phyloP scores from a whole-genome alignment of 2,888 invertebrate genomes.

The Cheilosia scutellata region DNA sequence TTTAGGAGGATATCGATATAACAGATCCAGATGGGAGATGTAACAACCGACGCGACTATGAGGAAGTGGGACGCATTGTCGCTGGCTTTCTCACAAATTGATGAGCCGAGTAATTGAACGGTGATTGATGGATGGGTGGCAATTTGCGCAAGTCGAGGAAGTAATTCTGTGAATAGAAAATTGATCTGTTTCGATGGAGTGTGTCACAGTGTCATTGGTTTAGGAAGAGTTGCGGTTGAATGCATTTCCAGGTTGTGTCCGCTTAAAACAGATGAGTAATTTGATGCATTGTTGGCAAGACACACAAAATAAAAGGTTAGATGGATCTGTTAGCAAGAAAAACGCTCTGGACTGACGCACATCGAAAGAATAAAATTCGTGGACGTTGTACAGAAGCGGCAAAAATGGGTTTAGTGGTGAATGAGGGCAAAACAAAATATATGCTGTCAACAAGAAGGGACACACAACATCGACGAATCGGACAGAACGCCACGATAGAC shows the following conservation, averaged over 20 bases:
- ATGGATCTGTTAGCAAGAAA: too few relatives aligned
- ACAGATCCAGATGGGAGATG: constrained; percentile 74
- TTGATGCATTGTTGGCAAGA: too few relatives aligned
- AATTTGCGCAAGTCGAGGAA: constrained; percentile 28
- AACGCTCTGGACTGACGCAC: too few relatives aligned
- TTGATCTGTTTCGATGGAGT: neutral
- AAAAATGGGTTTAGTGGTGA: too few relatives aligned
- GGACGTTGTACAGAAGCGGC: too few relatives aligned
- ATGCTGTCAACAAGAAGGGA: too few relatives aligned
- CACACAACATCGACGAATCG: too few relatives aligned
- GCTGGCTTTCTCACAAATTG: constrained; percentile 8
- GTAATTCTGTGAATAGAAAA: neutral
- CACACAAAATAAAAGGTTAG: too few relatives aligned
- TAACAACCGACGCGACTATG: constrained; percentile 14
- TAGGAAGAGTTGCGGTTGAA: neutral
- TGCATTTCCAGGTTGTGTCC: neutral
- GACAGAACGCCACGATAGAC: too few relatives aligned
- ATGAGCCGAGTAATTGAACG: constrained; percentile 32
- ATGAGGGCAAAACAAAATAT: too few relatives aligned
- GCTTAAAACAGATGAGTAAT: too few relatives aligned
- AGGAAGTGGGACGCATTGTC: constrained; percentile 44
- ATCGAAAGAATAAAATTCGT: too few relatives aligned
- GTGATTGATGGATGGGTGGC: constrained; percentile 38
- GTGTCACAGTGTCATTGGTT: neutral
- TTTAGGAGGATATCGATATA: constrained; percentile 65